Evolutionary conservation across 1,140 invertebrate species (phyloP).

Genomic region (Drosophila watanabei): DNA sequence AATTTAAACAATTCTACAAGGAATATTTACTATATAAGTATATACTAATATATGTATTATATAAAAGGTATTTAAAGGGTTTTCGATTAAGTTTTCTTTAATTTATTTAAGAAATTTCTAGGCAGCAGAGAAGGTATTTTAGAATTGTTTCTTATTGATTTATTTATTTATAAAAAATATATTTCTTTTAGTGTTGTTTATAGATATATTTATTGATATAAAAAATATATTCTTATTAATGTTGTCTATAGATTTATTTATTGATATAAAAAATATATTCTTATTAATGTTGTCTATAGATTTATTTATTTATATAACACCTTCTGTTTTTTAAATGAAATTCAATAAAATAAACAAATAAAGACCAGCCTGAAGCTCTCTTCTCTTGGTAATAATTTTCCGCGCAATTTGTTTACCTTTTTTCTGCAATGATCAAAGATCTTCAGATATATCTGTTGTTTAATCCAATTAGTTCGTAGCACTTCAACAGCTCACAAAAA

Average conservation of each 20-base stretch:
- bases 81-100: not conserved
- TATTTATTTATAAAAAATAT: not conserved
- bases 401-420: not conserved
- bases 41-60: no score
- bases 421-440: not conserved
- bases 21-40: not conserved
- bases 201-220: not conserved
- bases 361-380: not conserved
- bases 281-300: no score
- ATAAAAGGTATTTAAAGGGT: no score
- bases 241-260: not conserved
- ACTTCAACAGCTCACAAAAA: slow-evolving; percentile 1
- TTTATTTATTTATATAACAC: no score
- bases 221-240: not conserved
- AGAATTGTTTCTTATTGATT: not conserved
- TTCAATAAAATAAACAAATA: not conserved
- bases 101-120: not conserved
- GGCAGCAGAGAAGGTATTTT: not conserved
- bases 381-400: not conserved
- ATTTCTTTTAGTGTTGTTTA: not conserved
- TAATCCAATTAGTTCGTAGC: not conserved
- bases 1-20: not conserved
- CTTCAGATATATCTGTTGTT: not conserved
- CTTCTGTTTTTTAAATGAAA: not conserved
- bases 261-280: not conserved